Conservation (phyloP, 2,888 invertebrate genomes). For the Phengaris arion region DNA sequence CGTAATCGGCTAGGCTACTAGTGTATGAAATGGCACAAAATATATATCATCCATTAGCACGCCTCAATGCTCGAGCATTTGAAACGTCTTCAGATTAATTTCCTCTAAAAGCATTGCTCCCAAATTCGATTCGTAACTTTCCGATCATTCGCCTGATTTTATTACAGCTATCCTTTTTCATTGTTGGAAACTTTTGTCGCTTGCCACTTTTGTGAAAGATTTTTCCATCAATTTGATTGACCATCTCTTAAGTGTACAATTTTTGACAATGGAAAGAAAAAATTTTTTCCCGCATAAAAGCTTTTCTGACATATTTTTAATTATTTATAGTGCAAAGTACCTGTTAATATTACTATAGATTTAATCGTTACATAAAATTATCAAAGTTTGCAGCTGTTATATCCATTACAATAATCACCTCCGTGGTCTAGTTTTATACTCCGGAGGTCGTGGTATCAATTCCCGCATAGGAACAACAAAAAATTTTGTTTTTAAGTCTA, state of each 20-base stretch:
- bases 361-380: no score
- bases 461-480: no score
- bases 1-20: background rate
- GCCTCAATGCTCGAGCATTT: background rate
- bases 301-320: background rate
- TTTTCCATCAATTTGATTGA: slow-evolving; percentile 26
- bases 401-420: no score
- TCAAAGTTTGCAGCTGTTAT: no score
- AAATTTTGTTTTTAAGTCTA: no score
- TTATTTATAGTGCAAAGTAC: no score
- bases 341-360: no score
- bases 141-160: slow-evolving; percentile 19
- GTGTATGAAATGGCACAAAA: background rate
- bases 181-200: slow-evolving; percentile 24
- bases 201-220: slow-evolving; percentile 23
- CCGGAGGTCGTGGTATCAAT: no score
- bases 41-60: slow-evolving; percentile 13
- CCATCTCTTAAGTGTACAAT: slow-evolving; percentile 16
- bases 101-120: slow-evolving; percentile 27
- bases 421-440: no score
- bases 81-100: slow-evolving; percentile 20
- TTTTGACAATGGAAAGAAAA: background rate
- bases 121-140: slow-evolving; percentile 21
- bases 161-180: slow-evolving; percentile 23
- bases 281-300: background rate